Evolutionary conservation across 2,888 invertebrate species (phyloP).

Genomic region (Diarsia rubi): DNA sequence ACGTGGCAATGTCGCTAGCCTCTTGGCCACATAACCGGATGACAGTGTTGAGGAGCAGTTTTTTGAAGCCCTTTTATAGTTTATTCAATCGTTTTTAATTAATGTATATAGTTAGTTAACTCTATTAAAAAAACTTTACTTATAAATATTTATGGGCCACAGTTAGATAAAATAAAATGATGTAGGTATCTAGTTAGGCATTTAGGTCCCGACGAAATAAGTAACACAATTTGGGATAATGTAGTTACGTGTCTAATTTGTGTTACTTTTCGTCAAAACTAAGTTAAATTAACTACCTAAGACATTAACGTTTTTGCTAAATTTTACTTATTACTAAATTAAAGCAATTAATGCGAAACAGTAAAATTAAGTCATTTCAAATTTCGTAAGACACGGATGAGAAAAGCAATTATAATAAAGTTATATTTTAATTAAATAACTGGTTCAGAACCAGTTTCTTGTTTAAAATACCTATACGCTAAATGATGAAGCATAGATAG

Average conservation of each 20-base stretch:
- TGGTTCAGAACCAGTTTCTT: not conserved
- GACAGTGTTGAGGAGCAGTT: too few species aligned
- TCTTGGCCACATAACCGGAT: too few species aligned
- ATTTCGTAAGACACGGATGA: slow-evolving; percentile 43
- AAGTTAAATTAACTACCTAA: not conserved
- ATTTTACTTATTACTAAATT: slow-evolving; percentile 6
- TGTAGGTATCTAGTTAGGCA: not conserved
- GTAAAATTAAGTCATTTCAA: slow-evolving; percentile 22
- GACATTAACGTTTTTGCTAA: slow-evolving; percentile 7
- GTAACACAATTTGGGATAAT: not conserved
- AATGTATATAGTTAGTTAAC: too few species aligned
- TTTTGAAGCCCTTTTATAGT: too few species aligned
- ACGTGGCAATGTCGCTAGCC: too few species aligned
- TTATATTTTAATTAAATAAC: slow-evolving; percentile 35
- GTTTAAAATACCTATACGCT: not conserved
- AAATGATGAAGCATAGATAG: not conserved
- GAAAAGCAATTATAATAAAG: slow-evolving; percentile 42
- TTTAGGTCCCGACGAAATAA: not conserved
- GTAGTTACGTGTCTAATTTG: not conserved
- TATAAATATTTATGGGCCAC: too few species aligned
- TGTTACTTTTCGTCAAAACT: not conserved
- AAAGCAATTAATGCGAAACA: slow-evolving; percentile 29
- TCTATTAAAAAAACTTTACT: too few species aligned
- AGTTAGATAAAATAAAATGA: too few species aligned
- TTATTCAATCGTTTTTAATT: too few species aligned